phyloP scores from a whole-genome alignment of 2,797 vertebrate species.

The Mormyrops boulengeri region DNA sequence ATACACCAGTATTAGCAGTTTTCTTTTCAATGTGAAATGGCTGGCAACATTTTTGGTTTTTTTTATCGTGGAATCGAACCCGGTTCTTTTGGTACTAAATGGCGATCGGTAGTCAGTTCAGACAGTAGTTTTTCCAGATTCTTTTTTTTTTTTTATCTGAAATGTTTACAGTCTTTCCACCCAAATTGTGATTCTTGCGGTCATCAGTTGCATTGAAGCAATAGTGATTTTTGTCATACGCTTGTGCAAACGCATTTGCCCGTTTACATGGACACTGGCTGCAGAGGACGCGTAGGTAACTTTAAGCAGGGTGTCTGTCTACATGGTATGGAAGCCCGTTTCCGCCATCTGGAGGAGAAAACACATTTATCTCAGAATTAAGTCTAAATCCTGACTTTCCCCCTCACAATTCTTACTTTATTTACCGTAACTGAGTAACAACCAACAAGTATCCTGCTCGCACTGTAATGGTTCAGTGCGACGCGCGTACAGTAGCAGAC shows the following conservation, averaged over 20 bases:
- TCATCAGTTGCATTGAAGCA: not conserved
- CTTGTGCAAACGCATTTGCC: not conserved
- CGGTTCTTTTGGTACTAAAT: not conserved
- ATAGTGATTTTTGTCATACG: not conserved
- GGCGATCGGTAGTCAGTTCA: not conserved
- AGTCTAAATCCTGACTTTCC: not conserved
- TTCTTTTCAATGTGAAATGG: not conserved
- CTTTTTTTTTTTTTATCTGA: not conserved
- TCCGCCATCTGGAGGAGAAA: not conserved
- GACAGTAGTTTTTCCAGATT: not conserved
- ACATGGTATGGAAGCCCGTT: not conserved
- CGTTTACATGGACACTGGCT: not conserved
- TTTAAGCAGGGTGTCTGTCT: not conserved
- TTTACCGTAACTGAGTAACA: not conserved
- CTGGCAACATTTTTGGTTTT: not conserved
- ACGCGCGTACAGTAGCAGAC: not conserved
- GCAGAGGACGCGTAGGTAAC: not conserved
- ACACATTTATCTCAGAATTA: not conserved
- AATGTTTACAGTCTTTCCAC: not conserved
- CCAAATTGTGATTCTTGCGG: not conserved
- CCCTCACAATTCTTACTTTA: not conserved
- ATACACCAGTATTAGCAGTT: not conserved
- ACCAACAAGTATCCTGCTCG: not conserved
- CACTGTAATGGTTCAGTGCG: not conserved
- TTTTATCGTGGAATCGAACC: not conserved